These are phyloP conservation scores for Apis cerana DNA, from an alignment of 1,140 invertebrate species.

Conservation along the genomic window DNA sequence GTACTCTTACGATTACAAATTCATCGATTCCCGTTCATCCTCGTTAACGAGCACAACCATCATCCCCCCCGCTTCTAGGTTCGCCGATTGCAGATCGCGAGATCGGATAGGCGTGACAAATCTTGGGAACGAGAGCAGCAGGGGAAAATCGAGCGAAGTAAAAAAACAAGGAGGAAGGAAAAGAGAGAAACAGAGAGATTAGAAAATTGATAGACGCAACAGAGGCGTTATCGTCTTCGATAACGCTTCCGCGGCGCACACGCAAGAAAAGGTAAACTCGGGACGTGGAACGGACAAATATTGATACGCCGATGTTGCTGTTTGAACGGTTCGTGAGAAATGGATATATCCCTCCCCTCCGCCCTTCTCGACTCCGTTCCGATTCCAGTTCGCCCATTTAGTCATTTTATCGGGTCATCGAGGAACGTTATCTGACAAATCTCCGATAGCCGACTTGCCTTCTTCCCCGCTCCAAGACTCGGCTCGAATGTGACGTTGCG, in stretches of 20 bases:
- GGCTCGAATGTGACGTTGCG: neutral
- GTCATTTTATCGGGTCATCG: slow-evolving; percentile 23
- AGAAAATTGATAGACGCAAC: neutral
- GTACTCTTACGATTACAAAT: slow-evolving; percentile 29
- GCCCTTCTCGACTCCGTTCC: slow-evolving; percentile 3
- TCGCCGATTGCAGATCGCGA: neutral
- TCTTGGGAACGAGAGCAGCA: neutral
- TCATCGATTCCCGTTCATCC: slow-evolving; percentile 30
- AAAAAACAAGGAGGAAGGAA: no score
- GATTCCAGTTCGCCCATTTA: neutral
- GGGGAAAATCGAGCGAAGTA: neutral
- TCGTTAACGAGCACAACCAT: slow-evolving; percentile 16
- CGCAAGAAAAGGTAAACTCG: neutral
- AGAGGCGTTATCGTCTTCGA: neutral
- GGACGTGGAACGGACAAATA: neutral
- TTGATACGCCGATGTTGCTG: neutral
- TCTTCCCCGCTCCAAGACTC: slow-evolving; percentile 8
- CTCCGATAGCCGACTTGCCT: neutral
- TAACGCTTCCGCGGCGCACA: neutral
- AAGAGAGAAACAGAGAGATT: neutral
- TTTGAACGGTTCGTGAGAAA: neutral
- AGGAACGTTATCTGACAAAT: slow-evolving; percentile 39
- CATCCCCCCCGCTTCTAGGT: neutral
- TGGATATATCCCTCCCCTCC: no score
- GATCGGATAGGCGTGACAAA: neutral